Evolutionary conservation across 2,888 invertebrate species (phyloP).

Genomic region (Apodemia zela): DNA sequence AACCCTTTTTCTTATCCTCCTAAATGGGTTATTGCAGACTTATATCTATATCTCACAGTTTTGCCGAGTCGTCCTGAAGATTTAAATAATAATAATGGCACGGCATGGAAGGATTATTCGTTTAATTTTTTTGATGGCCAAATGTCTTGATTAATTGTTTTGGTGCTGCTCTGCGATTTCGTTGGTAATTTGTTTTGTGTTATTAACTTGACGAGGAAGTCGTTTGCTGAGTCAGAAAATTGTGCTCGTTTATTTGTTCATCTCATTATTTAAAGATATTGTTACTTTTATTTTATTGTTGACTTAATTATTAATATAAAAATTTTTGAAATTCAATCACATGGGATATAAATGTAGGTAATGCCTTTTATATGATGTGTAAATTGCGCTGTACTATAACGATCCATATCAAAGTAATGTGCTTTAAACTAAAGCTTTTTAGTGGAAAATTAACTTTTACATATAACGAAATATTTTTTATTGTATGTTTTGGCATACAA

Average conservation of each 20-base stretch:
- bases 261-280: conserved; percentile 11
- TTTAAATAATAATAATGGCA: conserved; percentile 73
- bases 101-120: conserved; percentile 52
- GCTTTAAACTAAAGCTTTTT: too few relatives aligned
- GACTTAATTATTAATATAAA: neutral
- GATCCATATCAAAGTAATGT: too few relatives aligned
- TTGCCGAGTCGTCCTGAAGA: conserved; percentile 66
- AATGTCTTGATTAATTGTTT: conserved; percentile 74
- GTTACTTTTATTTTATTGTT: neutral
- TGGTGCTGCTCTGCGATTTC: conserved; percentile 53
- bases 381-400: too few relatives aligned
- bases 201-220: conserved; percentile 73
- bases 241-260: conserved; percentile 44
- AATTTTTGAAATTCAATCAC: too few relatives aligned
- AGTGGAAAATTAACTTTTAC: too few relatives aligned
- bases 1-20: conserved; percentile 81
- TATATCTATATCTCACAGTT: conserved; percentile 71
- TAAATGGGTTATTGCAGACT: conserved; percentile 77
- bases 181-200: conserved; percentile 70
- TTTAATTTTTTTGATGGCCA: conserved; percentile 56
- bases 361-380: too few relatives aligned
- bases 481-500: too few relatives aligned
- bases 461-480: too few relatives aligned
- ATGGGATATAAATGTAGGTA: too few relatives aligned
- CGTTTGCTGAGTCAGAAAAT: conserved; percentile 61